Evolutionary conservation across 2,797 vertebrate genomes (phyloP).

Genomic region (Remorina albescens): DNA sequence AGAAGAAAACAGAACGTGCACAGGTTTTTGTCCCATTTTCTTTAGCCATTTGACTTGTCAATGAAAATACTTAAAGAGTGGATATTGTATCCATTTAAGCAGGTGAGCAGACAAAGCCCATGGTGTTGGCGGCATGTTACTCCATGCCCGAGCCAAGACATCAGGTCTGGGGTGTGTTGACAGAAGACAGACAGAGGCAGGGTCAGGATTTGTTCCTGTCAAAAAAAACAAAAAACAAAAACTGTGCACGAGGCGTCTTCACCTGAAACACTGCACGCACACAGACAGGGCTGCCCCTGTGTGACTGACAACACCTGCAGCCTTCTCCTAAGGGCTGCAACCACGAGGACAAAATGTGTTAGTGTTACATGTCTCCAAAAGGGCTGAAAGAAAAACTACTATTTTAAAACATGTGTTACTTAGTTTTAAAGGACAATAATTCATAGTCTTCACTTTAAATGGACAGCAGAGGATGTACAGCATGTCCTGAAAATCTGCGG

Average conservation of each 20-base stretch:
- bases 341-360: neutral
- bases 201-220: slow-evolving; percentile 83
- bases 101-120: slow-evolving; percentile 80
- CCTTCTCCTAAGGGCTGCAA: slow-evolving; percentile 3
- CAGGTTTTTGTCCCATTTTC: neutral
- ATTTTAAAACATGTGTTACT: slow-evolving; percentile 5
- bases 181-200: slow-evolving; percentile 67
- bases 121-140: slow-evolving; percentile 57
- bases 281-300: neutral
- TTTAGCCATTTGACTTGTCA: slow-evolving; percentile 5
- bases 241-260: slow-evolving; percentile 24
- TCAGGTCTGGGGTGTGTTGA: slow-evolving; percentile 69
- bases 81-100: slow-evolving; percentile 65
- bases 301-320: slow-evolving; percentile 28
- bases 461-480: too few species aligned
- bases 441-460: neutral
- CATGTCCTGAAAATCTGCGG: neutral
- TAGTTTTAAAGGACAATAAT: neutral
- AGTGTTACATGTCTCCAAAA: neutral
- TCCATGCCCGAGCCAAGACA: slow-evolving; percentile 65
- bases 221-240: too few species aligned
- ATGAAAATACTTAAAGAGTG: slow-evolving; percentile 32
- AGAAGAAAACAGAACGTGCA: slow-evolving; percentile 2
- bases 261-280: slow-evolving; percentile 22
- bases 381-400: neutral